Percentiles rank a stretch among this genome's conserved stretches.
Conservation (phyloP, 2,888 invertebrate genomes). For the Drosophila acutilabella region DNA sequence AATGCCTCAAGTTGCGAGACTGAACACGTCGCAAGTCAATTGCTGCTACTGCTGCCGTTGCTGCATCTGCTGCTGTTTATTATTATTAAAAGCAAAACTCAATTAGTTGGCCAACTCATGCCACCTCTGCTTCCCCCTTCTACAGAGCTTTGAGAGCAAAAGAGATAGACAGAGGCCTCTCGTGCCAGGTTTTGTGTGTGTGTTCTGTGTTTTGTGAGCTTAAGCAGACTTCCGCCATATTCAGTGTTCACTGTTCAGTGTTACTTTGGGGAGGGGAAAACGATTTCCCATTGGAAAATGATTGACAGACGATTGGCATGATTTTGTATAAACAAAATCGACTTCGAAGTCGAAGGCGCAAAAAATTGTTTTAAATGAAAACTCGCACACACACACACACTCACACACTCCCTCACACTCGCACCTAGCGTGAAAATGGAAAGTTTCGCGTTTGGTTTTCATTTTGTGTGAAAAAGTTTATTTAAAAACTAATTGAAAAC, state of each 20-base stretch:
- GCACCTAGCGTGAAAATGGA: constrained; percentile 61
- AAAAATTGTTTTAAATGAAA: constrained; percentile 50
- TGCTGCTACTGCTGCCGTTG: constrained; percentile 35
- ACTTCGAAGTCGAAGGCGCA: constrained; percentile 42
- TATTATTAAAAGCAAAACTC: constrained; percentile 78
- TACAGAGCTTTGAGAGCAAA: not conserved
- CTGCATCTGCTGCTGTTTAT: constrained; percentile 60
- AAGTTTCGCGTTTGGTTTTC: constrained; percentile 63
- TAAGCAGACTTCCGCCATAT: constrained; percentile 80
- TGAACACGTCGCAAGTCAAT: constrained; percentile 50
- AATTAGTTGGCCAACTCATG: constrained; percentile 62
- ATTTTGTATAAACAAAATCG: constrained; percentile 80
- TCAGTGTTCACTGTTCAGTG: constrained; percentile 46
- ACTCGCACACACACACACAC: constrained; percentile 41
- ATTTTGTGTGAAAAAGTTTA: constrained; percentile 65
- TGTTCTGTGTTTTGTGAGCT: constrained; percentile 53
- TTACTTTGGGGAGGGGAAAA: constrained; percentile 26
- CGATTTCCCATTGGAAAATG: constrained; percentile 68
- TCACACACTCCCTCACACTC: constrained; percentile 7
- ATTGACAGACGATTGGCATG: constrained; percentile 84
- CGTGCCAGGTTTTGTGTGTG: constrained; percentile 24
- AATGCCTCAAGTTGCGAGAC: constrained; percentile 55
- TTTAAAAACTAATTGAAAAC: constrained; percentile 79
- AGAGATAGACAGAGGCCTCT: not conserved
- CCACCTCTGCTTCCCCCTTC: not conserved